Percentiles rank a stretch among this genome's conserved stretches.
Conservation (phyloP, 2,797 vertebrate species). For the Scyliorhinus canicula region DNA sequence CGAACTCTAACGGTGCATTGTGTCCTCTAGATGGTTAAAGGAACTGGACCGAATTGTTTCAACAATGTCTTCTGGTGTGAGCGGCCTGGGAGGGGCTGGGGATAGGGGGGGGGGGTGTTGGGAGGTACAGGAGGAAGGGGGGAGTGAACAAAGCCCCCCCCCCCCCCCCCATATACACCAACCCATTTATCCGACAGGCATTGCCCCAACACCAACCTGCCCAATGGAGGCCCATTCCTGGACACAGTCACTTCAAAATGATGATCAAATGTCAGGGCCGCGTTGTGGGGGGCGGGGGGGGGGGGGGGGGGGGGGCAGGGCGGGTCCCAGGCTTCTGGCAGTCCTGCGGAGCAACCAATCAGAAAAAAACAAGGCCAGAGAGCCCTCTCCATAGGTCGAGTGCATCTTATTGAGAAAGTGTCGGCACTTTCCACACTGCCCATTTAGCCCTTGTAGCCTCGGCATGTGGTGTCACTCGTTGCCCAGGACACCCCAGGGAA, state of each 20-base stretch:
- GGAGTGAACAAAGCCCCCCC: background rate
- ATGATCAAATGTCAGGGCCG: no score
- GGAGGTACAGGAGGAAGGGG: background rate
- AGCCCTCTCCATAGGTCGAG: background rate
- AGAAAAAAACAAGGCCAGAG: background rate
- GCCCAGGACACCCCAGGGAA: no score
- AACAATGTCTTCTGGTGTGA: background rate
- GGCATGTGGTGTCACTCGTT: background rate
- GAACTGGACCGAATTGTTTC: background rate
- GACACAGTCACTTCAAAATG: background rate
- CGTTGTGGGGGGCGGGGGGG: no score
- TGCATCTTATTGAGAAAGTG: background rate
- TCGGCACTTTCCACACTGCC: no score
- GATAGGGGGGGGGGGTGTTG: background rate
- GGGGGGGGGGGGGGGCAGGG: no score
- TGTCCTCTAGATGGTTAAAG: conserved; percentile 22
- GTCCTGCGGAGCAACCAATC: background rate
- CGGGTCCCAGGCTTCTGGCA: background rate
- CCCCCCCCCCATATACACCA: background rate
- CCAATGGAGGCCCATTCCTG: no score
- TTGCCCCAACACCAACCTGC: no score
- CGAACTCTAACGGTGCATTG: conserved; percentile 45
- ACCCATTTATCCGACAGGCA: background rate
- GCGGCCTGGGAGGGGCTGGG: background rate
- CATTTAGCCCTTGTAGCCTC: no score